phyloP scores from a whole-genome alignment of 2,888 invertebrate species.

The Strigamia maritima region DNA sequence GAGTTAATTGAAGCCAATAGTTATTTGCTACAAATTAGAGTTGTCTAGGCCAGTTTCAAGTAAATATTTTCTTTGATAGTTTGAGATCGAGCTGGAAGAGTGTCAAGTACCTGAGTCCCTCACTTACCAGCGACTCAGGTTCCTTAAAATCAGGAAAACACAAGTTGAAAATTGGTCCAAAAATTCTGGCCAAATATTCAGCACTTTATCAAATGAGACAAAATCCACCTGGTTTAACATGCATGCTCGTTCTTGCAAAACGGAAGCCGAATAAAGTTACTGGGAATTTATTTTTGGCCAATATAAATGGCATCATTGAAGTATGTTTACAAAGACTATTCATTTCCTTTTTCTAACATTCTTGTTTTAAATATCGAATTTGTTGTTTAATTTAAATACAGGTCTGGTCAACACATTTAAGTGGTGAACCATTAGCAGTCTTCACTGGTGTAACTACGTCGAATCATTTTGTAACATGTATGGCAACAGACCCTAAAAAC shows the following conservation, averaged over 20 bases:
- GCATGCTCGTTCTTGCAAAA: not conserved
- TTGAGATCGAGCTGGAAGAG: too few species aligned
- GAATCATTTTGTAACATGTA: not conserved
- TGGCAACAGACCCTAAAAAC: not conserved
- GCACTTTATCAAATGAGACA: not conserved
- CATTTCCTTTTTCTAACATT: not conserved
- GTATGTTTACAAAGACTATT: not conserved
- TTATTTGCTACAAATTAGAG: too few species aligned
- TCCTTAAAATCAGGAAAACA: not conserved
- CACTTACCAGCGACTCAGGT: not conserved
- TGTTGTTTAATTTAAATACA: not conserved
- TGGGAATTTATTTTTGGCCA: not conserved
- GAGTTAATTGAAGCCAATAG: too few species aligned
- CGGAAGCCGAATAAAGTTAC: not conserved
- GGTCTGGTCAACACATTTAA: conserved; percentile 1
- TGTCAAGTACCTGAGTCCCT: not conserved
- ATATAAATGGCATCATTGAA: not conserved
- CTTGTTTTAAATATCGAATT: not conserved
- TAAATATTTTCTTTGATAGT: too few species aligned
- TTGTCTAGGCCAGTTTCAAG: too few species aligned
- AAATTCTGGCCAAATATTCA: not conserved
- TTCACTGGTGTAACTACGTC: not conserved
- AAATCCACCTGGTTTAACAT: not conserved
- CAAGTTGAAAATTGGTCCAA: not conserved
- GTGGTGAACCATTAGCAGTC: conserved; percentile 5